These are phyloP conservation scores for Neomorphus geoffroyi DNA, from an alignment of 2,797 vertebrate species.

Conservation along the genomic window DNA sequence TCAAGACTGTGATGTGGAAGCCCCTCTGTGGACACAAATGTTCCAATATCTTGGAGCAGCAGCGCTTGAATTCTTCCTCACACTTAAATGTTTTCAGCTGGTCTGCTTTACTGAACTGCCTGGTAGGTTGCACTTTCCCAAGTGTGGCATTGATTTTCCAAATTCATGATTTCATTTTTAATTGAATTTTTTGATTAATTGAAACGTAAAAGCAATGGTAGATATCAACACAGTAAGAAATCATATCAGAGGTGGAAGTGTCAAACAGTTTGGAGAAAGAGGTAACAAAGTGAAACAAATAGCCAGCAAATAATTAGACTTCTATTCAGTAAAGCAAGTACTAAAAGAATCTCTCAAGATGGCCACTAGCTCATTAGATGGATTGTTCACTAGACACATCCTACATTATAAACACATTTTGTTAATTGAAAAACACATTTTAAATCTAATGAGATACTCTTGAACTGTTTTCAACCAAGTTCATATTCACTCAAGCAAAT, in stretches of 20 bases:
- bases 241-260: not conserved
- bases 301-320: not conserved
- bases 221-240: not conserved
- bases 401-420: conserved; percentile 45
- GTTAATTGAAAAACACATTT: conserved; percentile 39
- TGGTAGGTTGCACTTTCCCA: not conserved
- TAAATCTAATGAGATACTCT: conserved; percentile 2
- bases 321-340: not conserved
- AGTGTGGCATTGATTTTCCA: fast-evolving
- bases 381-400: conserved; percentile 8
- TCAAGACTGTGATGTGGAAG: not conserved
- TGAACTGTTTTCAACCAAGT: conserved; percentile 15
- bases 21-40: not conserved
- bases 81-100: not conserved
- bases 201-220: not conserved
- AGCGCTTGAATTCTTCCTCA: not conserved
- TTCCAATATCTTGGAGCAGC: not conserved
- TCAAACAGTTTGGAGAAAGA: not conserved
- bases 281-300: not conserved
- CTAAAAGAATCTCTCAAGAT: not conserved
- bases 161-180: not conserved
- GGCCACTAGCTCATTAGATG: not conserved
- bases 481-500: conserved; percentile 40
- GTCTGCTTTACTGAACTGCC: not conserved
- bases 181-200: not conserved